Conservation (phyloP, 2,797 vertebrate genomes). For the Chelonia mydas region DNA sequence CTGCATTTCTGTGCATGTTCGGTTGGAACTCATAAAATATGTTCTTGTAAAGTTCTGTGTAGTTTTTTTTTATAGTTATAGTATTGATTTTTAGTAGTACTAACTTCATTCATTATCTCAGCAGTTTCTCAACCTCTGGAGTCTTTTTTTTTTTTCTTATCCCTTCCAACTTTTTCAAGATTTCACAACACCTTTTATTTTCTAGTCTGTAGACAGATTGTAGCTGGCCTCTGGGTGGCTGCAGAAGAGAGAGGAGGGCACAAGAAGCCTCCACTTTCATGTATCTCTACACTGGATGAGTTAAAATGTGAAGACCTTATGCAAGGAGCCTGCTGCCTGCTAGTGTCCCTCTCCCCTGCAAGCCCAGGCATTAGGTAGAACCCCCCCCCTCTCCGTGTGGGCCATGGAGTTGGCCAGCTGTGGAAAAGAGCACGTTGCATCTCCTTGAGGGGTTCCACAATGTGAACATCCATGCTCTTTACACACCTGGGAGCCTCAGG, state of each 20-base stretch:
- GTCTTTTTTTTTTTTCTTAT: neutral
- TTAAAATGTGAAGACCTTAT: neutral
- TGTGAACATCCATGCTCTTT: neutral
- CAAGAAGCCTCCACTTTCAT: neutral
- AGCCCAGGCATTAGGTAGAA: neutral
- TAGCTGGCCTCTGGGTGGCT: neutral
- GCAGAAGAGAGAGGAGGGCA: rapidly evolving
- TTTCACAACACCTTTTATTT: neutral
- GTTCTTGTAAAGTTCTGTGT: neutral
- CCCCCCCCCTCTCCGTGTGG: neutral
- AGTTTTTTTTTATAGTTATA: neutral
- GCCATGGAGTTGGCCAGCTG: neutral
- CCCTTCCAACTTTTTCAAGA: neutral
- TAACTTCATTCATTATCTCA: neutral
- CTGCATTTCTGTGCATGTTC: neutral
- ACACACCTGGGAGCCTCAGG: neutral
- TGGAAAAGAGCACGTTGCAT: neutral
- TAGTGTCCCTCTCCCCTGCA: no score
- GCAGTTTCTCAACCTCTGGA: neutral
- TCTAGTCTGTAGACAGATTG: neutral
- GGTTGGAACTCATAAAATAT: neutral
- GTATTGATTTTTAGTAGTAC: neutral
- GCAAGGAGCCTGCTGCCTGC: neutral
- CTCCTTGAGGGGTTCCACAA: neutral
- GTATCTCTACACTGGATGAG: neutral